Conservation (phyloP, 2,797 vertebrate species). For the Geranospiza caerulescens region DNA sequence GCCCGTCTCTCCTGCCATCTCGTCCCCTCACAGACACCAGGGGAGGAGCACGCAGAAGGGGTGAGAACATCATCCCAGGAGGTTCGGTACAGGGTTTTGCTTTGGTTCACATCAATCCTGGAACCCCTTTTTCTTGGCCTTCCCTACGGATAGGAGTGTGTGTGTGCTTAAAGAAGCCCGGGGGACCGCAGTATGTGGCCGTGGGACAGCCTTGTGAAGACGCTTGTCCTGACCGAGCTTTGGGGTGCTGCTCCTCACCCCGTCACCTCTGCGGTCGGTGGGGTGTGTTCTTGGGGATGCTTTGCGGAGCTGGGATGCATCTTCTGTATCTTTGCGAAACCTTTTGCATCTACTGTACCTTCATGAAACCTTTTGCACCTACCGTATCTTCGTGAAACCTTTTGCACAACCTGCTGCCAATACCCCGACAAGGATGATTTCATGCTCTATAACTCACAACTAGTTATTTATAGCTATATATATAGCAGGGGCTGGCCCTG, state of each 20-base stretch:
- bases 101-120: not conserved
- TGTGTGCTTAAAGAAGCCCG: not conserved
- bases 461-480: not conserved
- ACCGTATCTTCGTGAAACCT: not conserved
- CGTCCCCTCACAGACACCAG: accelerated
- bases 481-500: not conserved
- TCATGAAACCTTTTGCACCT: not conserved
- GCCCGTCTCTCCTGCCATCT: not conserved
- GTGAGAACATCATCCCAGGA: not conserved
- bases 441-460: not conserved
- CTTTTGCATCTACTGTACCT: not conserved
- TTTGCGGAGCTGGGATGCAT: accelerated
- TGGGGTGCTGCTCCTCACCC: not conserved
- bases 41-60: not conserved
- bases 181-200: not conserved
- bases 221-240: not conserved
- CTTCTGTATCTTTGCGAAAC: not conserved
- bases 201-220: not conserved
- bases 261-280: not conserved
- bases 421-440: not conserved
- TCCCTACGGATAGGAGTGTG: not conserved
- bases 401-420: not conserved
- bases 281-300: not conserved
- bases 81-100: not conserved
- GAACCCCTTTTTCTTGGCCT: not conserved